Evolutionary conservation across 2,888 invertebrate species (phyloP), one percentile per base, ranked within the genome.

Genomic region (Osedax frankpressi): DNA sequence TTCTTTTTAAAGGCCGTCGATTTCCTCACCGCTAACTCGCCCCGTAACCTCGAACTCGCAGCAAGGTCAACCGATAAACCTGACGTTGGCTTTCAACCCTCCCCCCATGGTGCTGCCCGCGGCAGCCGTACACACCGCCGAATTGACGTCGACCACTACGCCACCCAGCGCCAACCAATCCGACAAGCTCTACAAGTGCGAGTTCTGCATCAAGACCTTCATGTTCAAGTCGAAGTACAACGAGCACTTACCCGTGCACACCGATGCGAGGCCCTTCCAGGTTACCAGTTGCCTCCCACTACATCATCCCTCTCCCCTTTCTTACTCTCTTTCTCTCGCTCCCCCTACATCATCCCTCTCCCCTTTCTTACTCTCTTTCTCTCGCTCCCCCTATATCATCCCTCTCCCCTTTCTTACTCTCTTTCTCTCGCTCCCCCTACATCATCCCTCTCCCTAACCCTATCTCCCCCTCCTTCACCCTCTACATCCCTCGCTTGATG

Each of bases 241-340:
- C 74, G 78, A 78, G 72, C 78, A 78, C 69, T 73, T 78, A 59
- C 78, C 78, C 0, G 78, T 78, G n/a, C 78, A 78, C 76, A 78
- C 78, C 14, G 78, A 78, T 30, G 78, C 76, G 1, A 73, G 78
- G 0, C 78, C 78, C 6, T 78, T 76, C 75, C 77, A 44, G 44
- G 44, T 44, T 11, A n/a, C n/a, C n/a, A n/a, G n/a, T n/a, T n/a
- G n/a, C n/a, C n/a, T n/a, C n/a, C n/a, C n/a, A n/a, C n/a, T n/a
- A n/a, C n/a, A n/a, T n/a, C n/a, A n/a, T n/a, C n/a, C n/a, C n/a
- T n/a, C n/a, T n/a, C n/a, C n/a, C n/a, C n/a, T n/a, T n/a, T n/a
- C n/a, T n/a, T n/a, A n/a, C n/a, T n/a, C n/a, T n/a, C n/a, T n/a
- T n/a, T n/a, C n/a, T n/a, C n/a, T n/a, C n/a, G n/a, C n/a, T n/a